Evolutionary conservation across 2,797 vertebrate genomes (phyloP).

Genomic region (Triplophysa bombifrons): DNA sequence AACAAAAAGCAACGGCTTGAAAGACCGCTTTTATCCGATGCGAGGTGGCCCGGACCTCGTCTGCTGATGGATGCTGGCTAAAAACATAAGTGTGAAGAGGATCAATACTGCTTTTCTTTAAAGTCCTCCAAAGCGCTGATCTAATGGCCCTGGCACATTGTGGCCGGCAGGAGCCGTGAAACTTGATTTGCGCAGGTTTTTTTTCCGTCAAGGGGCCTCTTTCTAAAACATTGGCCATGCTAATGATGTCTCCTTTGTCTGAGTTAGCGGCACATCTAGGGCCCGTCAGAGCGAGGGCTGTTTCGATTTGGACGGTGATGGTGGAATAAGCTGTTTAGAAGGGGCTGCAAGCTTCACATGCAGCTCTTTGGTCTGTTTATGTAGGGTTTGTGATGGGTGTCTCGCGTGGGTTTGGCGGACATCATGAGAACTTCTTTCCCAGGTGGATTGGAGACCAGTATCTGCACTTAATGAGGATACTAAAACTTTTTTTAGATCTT

Average conservation of each 20-base stretch:
- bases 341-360: neutral
- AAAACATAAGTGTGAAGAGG: constrained; percentile 41
- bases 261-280: constrained; percentile 44
- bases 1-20: constrained; percentile 36
- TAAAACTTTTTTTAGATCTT: neutral
- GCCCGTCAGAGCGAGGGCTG: constrained; percentile 21
- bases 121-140: constrained; percentile 46
- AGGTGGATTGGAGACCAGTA: neutral
- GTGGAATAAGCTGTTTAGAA: constrained; percentile 28
- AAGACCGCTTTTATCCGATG: constrained; percentile 42
- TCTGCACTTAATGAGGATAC: neutral
- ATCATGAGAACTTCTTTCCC: neutral
- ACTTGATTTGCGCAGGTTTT: constrained; percentile 64
- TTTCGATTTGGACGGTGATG: constrained; percentile 16
- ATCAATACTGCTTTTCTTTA: constrained; percentile 53
- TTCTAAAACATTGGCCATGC: constrained; percentile 60
- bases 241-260: constrained; percentile 59
- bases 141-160: constrained; percentile 53
- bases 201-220: constrained; percentile 54
- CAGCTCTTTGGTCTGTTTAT: constrained; percentile 11
- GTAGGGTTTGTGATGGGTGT: constrained; percentile 12
- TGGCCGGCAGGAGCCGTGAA: constrained; percentile 59
- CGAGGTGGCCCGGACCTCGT: constrained; percentile 23
- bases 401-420: neutral
- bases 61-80: constrained; percentile 48